Base-by-base conservation (phyloP, 2,888 invertebrate species). In the Alentia gelatinosa region DNA sequence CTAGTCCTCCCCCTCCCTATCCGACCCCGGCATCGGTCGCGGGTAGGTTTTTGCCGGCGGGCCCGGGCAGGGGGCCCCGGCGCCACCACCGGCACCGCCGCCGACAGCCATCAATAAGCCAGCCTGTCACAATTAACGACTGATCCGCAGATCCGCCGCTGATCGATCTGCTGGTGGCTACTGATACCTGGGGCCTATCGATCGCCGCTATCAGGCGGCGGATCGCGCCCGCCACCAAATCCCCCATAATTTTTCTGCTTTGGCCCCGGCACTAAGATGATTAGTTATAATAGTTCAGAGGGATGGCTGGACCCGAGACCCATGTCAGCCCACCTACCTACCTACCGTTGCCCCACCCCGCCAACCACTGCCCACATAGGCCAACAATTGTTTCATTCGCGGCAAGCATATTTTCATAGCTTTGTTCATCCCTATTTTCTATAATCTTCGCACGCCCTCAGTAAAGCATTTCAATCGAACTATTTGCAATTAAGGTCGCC, bases 51-150 rank as follows among this genome's bases (percentile, higher is more conserved):
- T 56, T 56, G 56, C 56, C 56, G n/a, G 56, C 47, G 56, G 56
- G 56, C 56, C 56, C n/a, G 56, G 56, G 56, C n/a, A n/a, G n/a
- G n/a, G n/a, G n/a, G 56, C 56, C 56, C 23, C n/a, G 56, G 12
- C 19, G 56, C 23, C 19, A n/a, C 9, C 56, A 19, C 56, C 56
- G 56, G 12, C 19, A n/a, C 23, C 19, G 56, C 9, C 56, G 12
- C 56, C 56, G 56, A 56, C 56, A 83, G 26, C 39, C 83, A 83
- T 83, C 83, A 83, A 83, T 83, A 83, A 83, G 83, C 83, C 26
- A 40, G 83, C 83, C 83, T 83, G 83, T 83, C 83, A 83, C 83
- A 83, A 83, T 83, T 83, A 83, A 83, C 83, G 83, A 83, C 83
- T 83, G 83, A 83, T 83, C 83, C 83, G 37, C 83, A 39, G 30